A percentile compares a stretch with the other conserved stretches of the same genome.
Evolutionary conservation across 2,113 vertebrate species (phyloP).

Genomic region (Zosterops lateralis): DNA sequence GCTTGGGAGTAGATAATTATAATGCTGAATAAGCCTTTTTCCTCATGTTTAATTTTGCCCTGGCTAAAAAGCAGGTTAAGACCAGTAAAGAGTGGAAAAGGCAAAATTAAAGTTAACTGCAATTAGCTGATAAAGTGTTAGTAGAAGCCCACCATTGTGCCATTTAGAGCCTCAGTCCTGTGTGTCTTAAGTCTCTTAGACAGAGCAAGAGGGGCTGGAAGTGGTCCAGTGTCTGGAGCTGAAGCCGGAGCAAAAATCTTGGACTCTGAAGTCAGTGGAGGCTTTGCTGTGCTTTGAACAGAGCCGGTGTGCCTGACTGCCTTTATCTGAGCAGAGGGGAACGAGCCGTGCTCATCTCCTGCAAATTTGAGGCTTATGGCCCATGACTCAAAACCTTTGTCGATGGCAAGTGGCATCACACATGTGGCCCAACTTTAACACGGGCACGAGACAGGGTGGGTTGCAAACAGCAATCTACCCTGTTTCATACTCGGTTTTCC

Average conservation of each 20-base stretch:
- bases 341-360: background rate
- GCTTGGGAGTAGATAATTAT: conserved; percentile 45
- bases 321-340: background rate
- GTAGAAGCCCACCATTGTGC: background rate
- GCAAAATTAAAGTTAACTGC: conserved; percentile 4
- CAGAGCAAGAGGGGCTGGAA: background rate
- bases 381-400: background rate
- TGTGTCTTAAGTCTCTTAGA: background rate
- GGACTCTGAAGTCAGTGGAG: background rate
- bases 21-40: conserved; percentile 60
- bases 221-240: background rate
- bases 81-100: background rate
- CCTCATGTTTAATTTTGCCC: conserved; percentile 36
- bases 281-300: background rate
- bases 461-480: background rate
- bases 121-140: background rate
- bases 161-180: conserved; percentile 23
- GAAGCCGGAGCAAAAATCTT: background rate
- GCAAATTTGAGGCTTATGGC: background rate
- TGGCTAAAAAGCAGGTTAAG: conserved; percentile 13
- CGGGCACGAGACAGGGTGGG: background rate
- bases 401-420: background rate
- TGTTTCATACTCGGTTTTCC: background rate
- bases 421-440: background rate
- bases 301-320: background rate